phyloP scores from a whole-genome alignment of 2,888 invertebrate genomes.

The Ophion slaviceki region DNA sequence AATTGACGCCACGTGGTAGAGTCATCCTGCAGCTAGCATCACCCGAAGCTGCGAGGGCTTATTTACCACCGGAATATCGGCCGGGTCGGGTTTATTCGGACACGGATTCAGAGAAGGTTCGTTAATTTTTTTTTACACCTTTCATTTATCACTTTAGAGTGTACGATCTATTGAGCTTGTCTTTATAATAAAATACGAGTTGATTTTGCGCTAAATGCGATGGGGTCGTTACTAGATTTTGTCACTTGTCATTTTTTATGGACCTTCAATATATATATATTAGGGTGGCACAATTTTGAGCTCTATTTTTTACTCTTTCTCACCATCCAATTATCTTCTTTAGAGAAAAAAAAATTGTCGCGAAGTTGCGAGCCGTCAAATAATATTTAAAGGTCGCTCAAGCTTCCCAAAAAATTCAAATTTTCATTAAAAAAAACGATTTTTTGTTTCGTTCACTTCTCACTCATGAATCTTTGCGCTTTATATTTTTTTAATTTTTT shows the following conservation, averaged over 20 bases:
- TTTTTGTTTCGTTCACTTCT: no score
- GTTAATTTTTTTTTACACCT: slow-evolving; percentile 14
- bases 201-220: slow-evolving; percentile 4
- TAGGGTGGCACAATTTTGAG: no score
- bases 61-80: slow-evolving; percentile 86
- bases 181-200: slow-evolving; percentile 4
- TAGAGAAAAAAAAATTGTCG: no score
- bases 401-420: no score
- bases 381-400: no score
- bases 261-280: no score
- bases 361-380: no score
- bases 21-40: slow-evolving; percentile 83
- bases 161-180: background rate
- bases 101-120: slow-evolving; percentile 86
- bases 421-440: no score
- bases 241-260: background rate
- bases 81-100: slow-evolving; percentile 84
- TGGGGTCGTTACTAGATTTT: slow-evolving; percentile 5
- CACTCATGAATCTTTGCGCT: no score
- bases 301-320: no score
- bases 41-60: slow-evolving; percentile 82
- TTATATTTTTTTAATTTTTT: no score
- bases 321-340: no score
- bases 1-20: slow-evolving; percentile 85
- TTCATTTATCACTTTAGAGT: background rate